These are phyloP conservation scores for Xanthorhoe spadicearia DNA, from an alignment of 2,888 invertebrate genomes.

Conservation along the genomic window DNA sequence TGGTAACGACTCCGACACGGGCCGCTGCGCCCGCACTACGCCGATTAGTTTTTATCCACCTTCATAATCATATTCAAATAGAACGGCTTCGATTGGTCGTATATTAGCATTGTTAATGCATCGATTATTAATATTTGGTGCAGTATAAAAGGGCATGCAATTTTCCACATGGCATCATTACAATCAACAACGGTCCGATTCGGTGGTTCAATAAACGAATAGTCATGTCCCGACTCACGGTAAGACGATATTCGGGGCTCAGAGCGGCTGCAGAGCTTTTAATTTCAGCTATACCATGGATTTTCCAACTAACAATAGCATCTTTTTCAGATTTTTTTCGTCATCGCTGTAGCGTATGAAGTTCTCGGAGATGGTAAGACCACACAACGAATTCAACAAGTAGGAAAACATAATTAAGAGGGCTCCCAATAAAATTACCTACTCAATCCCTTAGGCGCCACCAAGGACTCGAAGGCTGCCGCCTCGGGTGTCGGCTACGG, in stretches of 20 bases:
- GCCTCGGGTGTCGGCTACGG: constrained; percentile 35
- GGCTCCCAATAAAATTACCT: background rate
- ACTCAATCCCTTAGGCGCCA: constrained; percentile 39
- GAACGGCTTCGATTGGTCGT: constrained; percentile 66
- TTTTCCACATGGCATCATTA: constrained; percentile 64
- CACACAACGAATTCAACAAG: background rate
- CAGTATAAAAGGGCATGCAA: constrained; percentile 78
- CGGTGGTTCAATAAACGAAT: constrained; percentile 57
- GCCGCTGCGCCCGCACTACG: constrained; percentile 31
- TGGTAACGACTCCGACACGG: constrained; percentile 23
- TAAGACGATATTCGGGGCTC: constrained; percentile 52
- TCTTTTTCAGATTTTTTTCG: constrained; percentile 73
- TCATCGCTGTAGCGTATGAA: constrained; percentile 76
- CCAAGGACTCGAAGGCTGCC: constrained; percentile 42
- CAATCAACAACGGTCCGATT: constrained; percentile 60
- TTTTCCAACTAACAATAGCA: constrained; percentile 3
- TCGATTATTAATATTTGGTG: constrained; percentile 75
- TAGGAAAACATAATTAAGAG: background rate
- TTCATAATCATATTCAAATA: constrained; percentile 79
- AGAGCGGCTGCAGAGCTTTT: background rate
- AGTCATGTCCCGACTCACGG: constrained; percentile 79
- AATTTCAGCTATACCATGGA: background rate
- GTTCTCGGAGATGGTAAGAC: constrained; percentile 71
- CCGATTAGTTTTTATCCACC: constrained; percentile 57
- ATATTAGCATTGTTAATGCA: constrained; percentile 78